Conservation (phyloP, 2,797 vertebrate genomes). For the Echiichthys vipera region DNA sequence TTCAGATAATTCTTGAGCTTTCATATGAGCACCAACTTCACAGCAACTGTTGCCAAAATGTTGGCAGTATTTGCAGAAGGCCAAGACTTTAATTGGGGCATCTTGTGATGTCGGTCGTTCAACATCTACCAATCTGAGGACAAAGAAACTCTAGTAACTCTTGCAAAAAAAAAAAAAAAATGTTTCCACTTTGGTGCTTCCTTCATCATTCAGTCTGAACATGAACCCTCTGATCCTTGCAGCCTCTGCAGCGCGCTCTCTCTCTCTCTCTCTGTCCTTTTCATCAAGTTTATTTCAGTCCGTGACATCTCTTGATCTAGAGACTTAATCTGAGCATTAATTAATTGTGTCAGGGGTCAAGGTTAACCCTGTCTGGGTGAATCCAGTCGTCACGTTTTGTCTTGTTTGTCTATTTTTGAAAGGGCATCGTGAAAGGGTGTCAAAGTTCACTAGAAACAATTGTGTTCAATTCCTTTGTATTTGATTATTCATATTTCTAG, state of each 20-base stretch:
- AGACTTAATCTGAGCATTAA: conserved; percentile 55
- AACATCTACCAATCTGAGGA: neutral
- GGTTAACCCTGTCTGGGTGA: conserved; percentile 28
- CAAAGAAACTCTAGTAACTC: neutral
- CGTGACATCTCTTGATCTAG: conserved; percentile 38
- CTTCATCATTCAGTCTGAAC: conserved; percentile 3
- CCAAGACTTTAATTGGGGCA: neutral
- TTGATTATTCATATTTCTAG: no score
- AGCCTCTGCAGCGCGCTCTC: neutral
- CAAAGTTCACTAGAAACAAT: neutral
- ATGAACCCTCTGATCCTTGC: conserved; percentile 19
- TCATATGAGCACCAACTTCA: neutral
- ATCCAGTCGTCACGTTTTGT: conserved; percentile 29
- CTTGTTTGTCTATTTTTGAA: conserved; percentile 25
- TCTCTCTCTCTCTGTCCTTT: neutral
- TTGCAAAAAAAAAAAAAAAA: no score
- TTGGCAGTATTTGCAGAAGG: neutral
- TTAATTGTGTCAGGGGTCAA: conserved; percentile 36
- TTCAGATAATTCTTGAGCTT: neutral
- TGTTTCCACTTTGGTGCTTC: conserved; percentile 53
- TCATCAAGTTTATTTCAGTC: conserved; percentile 45
- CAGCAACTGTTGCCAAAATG: neutral
- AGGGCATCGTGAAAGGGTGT: neutral
- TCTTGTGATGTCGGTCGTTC: neutral
- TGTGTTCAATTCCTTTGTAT: no score